Percentiles rank a stretch among this genome's conserved stretches.
Conservation (phyloP, 2,888 invertebrate species). For the Ommatoiulus sabulosus region DNA sequence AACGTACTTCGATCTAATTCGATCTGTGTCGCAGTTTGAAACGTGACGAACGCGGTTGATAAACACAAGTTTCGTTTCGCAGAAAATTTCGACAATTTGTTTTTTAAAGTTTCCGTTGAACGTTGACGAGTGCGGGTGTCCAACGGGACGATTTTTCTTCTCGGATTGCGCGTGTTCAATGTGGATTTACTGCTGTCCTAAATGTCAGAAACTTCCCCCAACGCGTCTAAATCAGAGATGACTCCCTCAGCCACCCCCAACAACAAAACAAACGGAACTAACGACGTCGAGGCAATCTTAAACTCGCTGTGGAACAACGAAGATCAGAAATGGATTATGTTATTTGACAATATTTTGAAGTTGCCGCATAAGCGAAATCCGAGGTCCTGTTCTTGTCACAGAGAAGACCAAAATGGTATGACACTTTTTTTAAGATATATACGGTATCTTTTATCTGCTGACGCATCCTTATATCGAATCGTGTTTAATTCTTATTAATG, state of each 20-base stretch:
- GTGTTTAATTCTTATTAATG: no score
- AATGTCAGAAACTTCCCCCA: neutral
- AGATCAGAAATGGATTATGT: constrained; percentile 71
- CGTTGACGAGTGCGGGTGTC: neutral
- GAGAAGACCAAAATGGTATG: neutral
- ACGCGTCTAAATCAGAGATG: neutral
- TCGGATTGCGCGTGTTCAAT: neutral
- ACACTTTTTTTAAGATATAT: neutral
- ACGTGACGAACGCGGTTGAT: neutral
- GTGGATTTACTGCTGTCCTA: neutral
- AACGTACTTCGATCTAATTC: neutral
- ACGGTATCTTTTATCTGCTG: neutral
- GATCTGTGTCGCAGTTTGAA: neutral
- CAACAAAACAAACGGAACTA: neutral
- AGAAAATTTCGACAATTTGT: neutral
- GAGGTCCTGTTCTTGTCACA: constrained; percentile 66
- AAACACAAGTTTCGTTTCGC: neutral
- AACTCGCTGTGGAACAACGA: constrained; percentile 68
- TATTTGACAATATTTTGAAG: constrained; percentile 72
- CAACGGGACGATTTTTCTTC: neutral
- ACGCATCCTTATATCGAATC: no score
- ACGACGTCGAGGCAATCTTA: constrained; percentile 50
- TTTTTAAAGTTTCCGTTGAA: neutral
- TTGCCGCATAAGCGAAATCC: constrained; percentile 69
- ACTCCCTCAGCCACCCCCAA: neutral